Base-by-base conservation (phyloP, 2,888 invertebrate genomes). In the Drosophila hamatofila region DNA sequence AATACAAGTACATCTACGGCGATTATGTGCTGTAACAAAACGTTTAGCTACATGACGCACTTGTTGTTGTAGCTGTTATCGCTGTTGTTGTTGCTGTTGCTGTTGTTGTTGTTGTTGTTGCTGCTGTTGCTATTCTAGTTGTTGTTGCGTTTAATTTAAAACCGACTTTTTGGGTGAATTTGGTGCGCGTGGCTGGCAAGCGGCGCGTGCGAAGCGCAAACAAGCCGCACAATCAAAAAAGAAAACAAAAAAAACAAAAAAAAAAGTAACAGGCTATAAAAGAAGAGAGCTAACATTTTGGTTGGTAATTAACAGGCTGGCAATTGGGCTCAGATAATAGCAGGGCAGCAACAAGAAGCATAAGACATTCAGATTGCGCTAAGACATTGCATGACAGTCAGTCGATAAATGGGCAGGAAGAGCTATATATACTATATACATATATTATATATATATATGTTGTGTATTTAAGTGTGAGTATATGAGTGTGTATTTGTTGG, bases 11-110 rank as follows among this genome's bases (percentile, higher is more conserved):
- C 72, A 74, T 67, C 73, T 65, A 63, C 78, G 67, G 71, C 81
- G 78, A 81, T 88, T 88, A 83, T 80, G 70, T 79, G 80, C 75
- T 88, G 83, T 83, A 68, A 83, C 77, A 88, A 88, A 85, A 88
- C 88, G 88, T 88, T 88, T 84, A 88, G 83, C 83, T 84, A 74
- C 86, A 84, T 78, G 65, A 68, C 72, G 74, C 76, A 65, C 52
- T 69, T 57, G 63, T 27, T 44, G 30, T 44, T 63, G 54, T 21
- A 14, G 51, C 70, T 71, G 52, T 65, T 64, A 56, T 33, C 18
- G 42, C 16, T 12, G 60, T 4, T 51, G 48, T 59, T 52, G 49
- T 51, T 30, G 49, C 1, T 51, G 35, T 51, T 51, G 49, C 30
- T 52, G 62, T 9, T 35, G 37, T 33, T 60, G 56, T 12, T 18